A percentile compares a stretch with the other conserved stretches of the same genome.
These are phyloP conservation scores for Sprattus sprattus DNA, from an alignment of 2,113 vertebrate genomes.

Conservation along the genomic window DNA sequence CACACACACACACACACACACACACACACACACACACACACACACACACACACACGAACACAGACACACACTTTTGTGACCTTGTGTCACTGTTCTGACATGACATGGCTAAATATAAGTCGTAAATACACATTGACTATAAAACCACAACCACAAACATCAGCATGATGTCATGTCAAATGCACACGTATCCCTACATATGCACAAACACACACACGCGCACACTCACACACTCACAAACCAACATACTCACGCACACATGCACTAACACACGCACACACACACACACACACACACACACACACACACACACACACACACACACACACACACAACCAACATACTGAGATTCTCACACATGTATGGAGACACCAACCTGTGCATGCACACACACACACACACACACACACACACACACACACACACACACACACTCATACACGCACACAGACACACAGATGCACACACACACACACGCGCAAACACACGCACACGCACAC, in stretches of 20 bases:
- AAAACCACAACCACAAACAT: constrained; percentile 1
- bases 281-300: not conserved
- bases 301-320: not conserved
- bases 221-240: not conserved
- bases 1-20: not conserved
- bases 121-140: not conserved
- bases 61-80: not conserved
- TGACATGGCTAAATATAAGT: not conserved
- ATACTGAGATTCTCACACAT: not conserved
- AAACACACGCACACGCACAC: too few species aligned
- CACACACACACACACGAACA: not conserved
- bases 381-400: not conserved
- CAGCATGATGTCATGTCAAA: not conserved
- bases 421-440: too few species aligned
- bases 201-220: not conserved
- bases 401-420: not conserved
- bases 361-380: not conserved
- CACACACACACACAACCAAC: too few species aligned
- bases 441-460: too few species aligned
- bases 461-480: too few species aligned
- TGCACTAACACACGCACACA: not conserved
- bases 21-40: not conserved
- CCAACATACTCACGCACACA: not conserved
- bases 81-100: too few species aligned
- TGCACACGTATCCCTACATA: not conserved